phyloP scores from a whole-genome alignment of 2,797 vertebrate genomes.

The Neolamprologus multifasciatus region DNA sequence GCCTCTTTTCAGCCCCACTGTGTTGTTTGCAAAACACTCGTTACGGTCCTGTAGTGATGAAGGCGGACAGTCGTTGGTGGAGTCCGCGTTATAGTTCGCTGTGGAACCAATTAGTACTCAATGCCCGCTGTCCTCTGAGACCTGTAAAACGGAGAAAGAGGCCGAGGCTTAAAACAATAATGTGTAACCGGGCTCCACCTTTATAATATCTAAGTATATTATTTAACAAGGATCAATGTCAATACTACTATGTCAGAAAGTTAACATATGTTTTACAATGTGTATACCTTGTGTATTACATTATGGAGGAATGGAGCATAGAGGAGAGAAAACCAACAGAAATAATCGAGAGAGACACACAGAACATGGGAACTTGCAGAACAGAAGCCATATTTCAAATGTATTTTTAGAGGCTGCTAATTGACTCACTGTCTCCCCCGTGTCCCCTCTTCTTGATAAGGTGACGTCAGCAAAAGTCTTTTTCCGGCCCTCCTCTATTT shows the following conservation, averaged over 20 bases:
- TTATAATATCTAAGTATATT: slow-evolving; percentile 32
- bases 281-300: background rate
- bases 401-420: slow-evolving; percentile 67
- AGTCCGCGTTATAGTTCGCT: slow-evolving; percentile 85
- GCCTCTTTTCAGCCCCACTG: slow-evolving; percentile 92
- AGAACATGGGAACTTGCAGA: slow-evolving; percentile 29
- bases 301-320: background rate
- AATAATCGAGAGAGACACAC: background rate
- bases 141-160: slow-evolving; percentile 76
- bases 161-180: slow-evolving; percentile 79
- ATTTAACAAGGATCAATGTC: slow-evolving; percentile 37
- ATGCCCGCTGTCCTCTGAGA: slow-evolving; percentile 74
- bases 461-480: slow-evolving; percentile 65
- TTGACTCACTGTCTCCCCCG: slow-evolving; percentile 43
- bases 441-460: slow-evolving; percentile 49
- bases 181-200: slow-evolving; percentile 76
- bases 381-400: slow-evolving; percentile 59
- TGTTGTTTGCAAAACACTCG: slow-evolving; percentile 92
- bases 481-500: slow-evolving; percentile 67
- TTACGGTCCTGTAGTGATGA: slow-evolving; percentile 90
- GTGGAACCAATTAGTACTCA: slow-evolving; percentile 96
- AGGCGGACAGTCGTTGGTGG: slow-evolving; percentile 80
- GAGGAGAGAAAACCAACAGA: background rate
- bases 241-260: slow-evolving; percentile 2
- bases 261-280: background rate